Percentiles rank a stretch among this genome's conserved stretches.
Evolutionary conservation across 2,113 vertebrate genomes (phyloP).

Genomic region (Tyrannus savana): DNA sequence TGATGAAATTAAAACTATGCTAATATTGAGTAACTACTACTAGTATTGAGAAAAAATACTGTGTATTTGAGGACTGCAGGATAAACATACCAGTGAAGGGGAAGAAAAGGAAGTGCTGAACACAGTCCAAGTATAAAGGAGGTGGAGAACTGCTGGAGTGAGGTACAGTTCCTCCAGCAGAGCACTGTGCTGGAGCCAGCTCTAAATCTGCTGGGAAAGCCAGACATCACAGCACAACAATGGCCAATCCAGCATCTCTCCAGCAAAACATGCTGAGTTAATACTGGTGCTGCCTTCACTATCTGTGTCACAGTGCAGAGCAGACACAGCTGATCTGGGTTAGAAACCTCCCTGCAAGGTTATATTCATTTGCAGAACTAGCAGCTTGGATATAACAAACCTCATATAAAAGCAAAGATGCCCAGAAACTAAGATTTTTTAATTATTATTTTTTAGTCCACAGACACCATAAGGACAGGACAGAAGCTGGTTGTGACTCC

Average conservation of each 20-base stretch:
- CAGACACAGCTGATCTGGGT: neutral
- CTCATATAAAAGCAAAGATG: neutral
- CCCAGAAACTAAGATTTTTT: neutral
- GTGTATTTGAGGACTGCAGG: neutral
- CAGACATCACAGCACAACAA: rapidly evolving
- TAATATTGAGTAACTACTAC: neutral
- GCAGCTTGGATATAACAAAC: neutral
- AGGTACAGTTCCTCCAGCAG: neutral
- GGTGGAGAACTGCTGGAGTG: neutral
- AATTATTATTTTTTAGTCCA: neutral
- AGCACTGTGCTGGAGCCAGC: neutral
- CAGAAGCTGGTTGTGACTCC: neutral
- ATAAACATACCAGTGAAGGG: rapidly evolving
- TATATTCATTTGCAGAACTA: neutral
- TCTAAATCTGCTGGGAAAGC: neutral
- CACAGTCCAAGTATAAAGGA: neutral
- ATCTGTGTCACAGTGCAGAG: rapidly evolving
- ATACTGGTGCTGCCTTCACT: neutral
- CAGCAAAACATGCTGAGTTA: neutral
- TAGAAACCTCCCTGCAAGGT: neutral
- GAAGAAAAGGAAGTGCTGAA: neutral
- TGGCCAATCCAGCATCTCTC: neutral
- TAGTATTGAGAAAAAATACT: neutral
- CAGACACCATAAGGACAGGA: neutral
- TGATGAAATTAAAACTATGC: neutral